Base-by-base conservation (phyloP, 2,888 invertebrate species). In the Drosophila crucigera region DNA sequence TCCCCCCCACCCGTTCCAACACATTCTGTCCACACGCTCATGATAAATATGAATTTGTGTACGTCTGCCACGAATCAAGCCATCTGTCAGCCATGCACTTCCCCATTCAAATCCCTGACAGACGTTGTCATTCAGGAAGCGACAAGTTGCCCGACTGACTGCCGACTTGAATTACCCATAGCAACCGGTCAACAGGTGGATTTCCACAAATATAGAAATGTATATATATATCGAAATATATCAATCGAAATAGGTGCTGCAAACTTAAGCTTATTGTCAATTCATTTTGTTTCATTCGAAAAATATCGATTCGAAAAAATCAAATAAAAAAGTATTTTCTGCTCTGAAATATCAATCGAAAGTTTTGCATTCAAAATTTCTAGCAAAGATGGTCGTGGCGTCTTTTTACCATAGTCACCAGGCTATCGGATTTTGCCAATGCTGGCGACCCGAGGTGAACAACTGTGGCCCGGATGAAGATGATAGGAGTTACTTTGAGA, bases 11-110 rank as follows among this genome's bases (percentile, higher is more conserved):
- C 11, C 16, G 25, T 11, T 11, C 22, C 53, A 43, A 19, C 59
- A 28, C 25, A 14, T 30, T 10, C 49, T 37, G 28, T 39, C 43
- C 55, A 43, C 37, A 37, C 63, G 55, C 49, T 52, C 35, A 63
- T 67, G 78, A 82, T 76, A 77, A 82, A 84, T 82, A 82, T 73
- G 74, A 67, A 69, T 66, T 69, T 59, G 56, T 65, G 43, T 69
- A 14, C 41, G 50, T 55, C 67, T 50, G 30, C 64, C 65, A 61
- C 66, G 64, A 56, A 64, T 59, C 49, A 58, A 68, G 39, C 52
- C 53, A 53, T 53, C 65, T 73, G 76, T 63, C 72, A 56, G 63
- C 58, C 52, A 68, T 68, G 72, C 76, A 78, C 73, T 81, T 80
- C 65, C 66, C 55, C 65, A 53, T 43, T 66, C 64, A 68, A 59